Conservation (phyloP, 2,113 vertebrate species). For the Melierax canorus region DNA sequence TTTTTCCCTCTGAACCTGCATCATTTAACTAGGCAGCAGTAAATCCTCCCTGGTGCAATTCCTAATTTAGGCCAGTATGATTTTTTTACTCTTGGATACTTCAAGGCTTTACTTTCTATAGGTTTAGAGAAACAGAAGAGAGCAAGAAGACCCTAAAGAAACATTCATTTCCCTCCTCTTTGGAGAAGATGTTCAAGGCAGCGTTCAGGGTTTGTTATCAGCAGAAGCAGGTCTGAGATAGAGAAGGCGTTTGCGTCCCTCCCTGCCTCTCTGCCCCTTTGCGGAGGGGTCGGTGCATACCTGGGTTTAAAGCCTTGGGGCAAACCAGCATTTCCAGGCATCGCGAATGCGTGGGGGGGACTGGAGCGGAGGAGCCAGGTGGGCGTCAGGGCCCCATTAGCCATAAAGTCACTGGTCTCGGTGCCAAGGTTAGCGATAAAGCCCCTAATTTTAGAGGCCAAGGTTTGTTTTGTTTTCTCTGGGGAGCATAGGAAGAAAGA, state of each 20-base stretch:
- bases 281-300: not conserved
- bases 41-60: not conserved
- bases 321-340: not conserved
- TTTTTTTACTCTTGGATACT: not conserved
- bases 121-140: not conserved
- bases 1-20: not conserved
- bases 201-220: not conserved
- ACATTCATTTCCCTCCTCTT: not conserved
- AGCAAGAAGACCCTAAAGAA: not conserved
- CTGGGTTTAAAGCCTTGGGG: not conserved
- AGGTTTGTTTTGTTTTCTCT: not conserved
- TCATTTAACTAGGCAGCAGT: not conserved
- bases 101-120: not conserved
- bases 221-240: not conserved
- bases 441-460: not conserved
- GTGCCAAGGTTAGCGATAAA: not conserved
- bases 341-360: fast-evolving
- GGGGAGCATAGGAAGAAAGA: not conserved
- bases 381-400: not conserved
- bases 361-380: not conserved
- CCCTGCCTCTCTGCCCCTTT: not conserved
- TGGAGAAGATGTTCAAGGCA: not conserved
- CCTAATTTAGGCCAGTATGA: not conserved
- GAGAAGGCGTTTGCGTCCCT: not conserved
- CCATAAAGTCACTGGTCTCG: not conserved